Conservation (phyloP, 2,113 vertebrate species). For the Furnarius figulus region DNA sequence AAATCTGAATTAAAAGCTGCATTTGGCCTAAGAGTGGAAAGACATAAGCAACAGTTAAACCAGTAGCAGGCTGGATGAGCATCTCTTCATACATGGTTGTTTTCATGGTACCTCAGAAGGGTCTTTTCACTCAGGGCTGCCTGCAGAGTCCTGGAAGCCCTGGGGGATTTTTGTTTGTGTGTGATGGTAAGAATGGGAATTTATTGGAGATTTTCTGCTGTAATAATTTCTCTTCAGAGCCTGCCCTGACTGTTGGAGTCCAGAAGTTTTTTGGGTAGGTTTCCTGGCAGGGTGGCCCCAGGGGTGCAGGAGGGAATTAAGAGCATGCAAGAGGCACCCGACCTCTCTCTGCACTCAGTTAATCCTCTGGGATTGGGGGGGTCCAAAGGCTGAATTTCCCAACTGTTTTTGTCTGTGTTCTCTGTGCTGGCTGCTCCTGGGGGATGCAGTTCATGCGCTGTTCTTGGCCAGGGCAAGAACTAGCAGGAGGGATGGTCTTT, state of each 20-base stretch:
- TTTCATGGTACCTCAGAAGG: background rate
- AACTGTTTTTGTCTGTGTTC: background rate
- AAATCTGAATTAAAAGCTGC: background rate
- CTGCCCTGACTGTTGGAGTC: background rate
- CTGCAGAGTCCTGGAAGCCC: background rate
- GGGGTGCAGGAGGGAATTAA: background rate
- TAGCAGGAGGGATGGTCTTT: background rate
- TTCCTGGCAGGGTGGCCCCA: background rate
- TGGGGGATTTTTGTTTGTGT: background rate
- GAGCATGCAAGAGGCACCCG: accelerated
- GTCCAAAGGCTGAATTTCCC: background rate
- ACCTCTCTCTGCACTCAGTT: background rate
- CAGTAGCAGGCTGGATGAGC: background rate
- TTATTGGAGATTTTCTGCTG: background rate
- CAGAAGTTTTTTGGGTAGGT: background rate
- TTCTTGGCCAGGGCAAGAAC: background rate
- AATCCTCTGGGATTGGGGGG: background rate
- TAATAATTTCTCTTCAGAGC: background rate
- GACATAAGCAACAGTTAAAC: background rate
- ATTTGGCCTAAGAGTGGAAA: background rate
- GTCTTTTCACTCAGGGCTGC: background rate
- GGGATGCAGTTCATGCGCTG: background rate
- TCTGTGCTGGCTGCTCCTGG: background rate
- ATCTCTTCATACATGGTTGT: background rate
- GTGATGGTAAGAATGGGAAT: background rate